Conservation (phyloP, 2,888 invertebrate species). For the Pelosia muscerda region DNA sequence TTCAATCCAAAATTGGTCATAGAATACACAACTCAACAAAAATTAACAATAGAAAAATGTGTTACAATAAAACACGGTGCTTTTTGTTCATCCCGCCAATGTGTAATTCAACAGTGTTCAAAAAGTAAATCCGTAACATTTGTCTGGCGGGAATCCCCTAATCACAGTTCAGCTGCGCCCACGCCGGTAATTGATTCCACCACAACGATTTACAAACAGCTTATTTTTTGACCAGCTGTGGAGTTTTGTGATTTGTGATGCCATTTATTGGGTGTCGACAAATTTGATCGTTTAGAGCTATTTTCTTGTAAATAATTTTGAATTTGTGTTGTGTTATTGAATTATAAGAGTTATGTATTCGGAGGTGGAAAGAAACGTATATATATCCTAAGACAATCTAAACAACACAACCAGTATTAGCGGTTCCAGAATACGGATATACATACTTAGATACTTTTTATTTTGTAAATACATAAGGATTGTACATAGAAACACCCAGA, state of each 20-base stretch:
- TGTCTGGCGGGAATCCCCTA: slow-evolving; percentile 38
- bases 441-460: too few species aligned
- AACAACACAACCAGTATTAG: too few species aligned
- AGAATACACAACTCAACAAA: neutral
- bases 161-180: slow-evolving; percentile 48
- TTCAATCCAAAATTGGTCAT: neutral
- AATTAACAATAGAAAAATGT: slow-evolving; percentile 1
- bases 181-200: slow-evolving; percentile 46
- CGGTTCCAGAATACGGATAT: too few species aligned
- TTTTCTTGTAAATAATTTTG: neutral
- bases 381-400: too few species aligned
- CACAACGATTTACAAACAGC: slow-evolving; percentile 25
- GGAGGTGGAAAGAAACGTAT: too few species aligned
- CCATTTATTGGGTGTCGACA: slow-evolving; percentile 6
- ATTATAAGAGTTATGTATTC: too few species aligned
- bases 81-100: slow-evolving; percentile 10
- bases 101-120: slow-evolving; percentile 18
- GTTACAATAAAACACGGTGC: neutral
- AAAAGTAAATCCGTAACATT: slow-evolving; percentile 18
- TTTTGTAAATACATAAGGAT: too few species aligned
- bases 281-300: neutral
- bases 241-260: slow-evolving; percentile 8
- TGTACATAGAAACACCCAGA: too few species aligned
- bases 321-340: neutral
- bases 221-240: slow-evolving; percentile 37